Base-by-base conservation (phyloP, 2,888 invertebrate genomes). In the Daptonema setosum region DNA sequence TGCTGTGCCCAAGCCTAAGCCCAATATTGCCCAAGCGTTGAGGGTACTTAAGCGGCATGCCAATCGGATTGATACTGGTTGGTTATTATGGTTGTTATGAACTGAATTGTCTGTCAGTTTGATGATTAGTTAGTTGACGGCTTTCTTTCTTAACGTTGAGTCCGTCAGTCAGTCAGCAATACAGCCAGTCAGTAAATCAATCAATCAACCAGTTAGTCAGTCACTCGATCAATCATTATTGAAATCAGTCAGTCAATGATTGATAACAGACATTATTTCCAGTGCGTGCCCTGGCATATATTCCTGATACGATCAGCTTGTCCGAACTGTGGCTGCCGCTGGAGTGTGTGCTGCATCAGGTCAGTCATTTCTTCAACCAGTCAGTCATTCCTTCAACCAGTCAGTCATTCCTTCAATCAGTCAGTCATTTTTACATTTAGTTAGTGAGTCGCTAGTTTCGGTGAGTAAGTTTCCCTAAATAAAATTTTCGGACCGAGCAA, bases 21-120 rank as follows among this genome's bases (percentile, higher is more conserved):
- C 85, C 0, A 84, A 91, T 71, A 72, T 85, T 47, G 81, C 83
- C 64, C 80, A 82, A 56, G 87, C 87, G 8, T 74, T 93, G 3
- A 75, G 78, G 61, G 75, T 95, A 56, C 74, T 95, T 43, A 83
- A 87, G 65, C 80, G 82, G 62, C 82, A 88, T 71, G 85, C 88
- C 0, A 78, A 80, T 14, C 81, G 82, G 71, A 84, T 93, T 65
- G 81, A 87, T 64, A 85, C 88, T 0, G 72, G 82, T 67, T 61
- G 30, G 52, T 52, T 28, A n/a, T 2, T 56, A 22, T 2, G 29
- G 28, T 5, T 58, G 22, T 22, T 14, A 3, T 30, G 11, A 8
- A 26, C 55, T 50, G 29, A 8, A n/a, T 53, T 53, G 24, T 17
- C n/a, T 25, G 22, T 2, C 22, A 11, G 29, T 29, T 53, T 8